Evolutionary conservation across 1,140 invertebrate genomes (phyloP).

Genomic region (Heterodera carotae): DNA sequence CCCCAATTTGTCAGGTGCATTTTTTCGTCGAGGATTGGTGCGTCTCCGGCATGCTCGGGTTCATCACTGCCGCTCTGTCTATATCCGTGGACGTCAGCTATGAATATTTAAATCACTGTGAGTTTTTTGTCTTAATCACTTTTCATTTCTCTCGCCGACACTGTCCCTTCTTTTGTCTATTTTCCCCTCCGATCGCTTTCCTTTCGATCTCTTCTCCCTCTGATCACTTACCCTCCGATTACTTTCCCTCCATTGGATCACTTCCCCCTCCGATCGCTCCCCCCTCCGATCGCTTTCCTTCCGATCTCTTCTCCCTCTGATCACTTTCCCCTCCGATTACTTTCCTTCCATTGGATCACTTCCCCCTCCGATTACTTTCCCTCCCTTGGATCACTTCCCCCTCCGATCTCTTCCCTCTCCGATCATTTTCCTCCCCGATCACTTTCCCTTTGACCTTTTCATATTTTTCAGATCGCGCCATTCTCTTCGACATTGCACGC

Average conservation of each 20-base stretch:
- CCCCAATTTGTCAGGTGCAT: conserved; percentile 36
- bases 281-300: background rate
- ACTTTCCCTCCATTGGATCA: background rate
- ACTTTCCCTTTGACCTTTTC: background rate
- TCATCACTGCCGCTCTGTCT: conserved; percentile 63
- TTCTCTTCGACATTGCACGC: conserved; percentile 54
- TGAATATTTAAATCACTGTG: conserved; percentile 60
- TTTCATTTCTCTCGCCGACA: background rate
- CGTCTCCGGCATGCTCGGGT: conserved; percentile 58
- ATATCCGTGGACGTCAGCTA: conserved; percentile 61
- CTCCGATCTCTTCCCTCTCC: background rate
- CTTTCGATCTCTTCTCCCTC: too few species aligned
- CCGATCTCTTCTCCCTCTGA: background rate
- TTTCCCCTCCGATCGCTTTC: too few species aligned
- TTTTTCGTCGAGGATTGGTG: conserved; percentile 65
- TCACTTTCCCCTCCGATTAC: background rate
- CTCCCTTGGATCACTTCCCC: too few species aligned
- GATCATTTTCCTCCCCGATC: background rate
- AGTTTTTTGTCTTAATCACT: background rate
- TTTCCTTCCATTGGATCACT: background rate
- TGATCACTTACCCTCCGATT: too few species aligned
- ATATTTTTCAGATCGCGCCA: conserved; percentile 61
- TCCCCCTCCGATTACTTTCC: background rate
- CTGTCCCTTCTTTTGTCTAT: background rate
- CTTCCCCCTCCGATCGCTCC: background rate